A percentile compares a stretch with the other conserved stretches of the same genome.
phyloP scores from a whole-genome alignment of 2,888 invertebrate genomes.

The Lasioglossum villosulum region DNA sequence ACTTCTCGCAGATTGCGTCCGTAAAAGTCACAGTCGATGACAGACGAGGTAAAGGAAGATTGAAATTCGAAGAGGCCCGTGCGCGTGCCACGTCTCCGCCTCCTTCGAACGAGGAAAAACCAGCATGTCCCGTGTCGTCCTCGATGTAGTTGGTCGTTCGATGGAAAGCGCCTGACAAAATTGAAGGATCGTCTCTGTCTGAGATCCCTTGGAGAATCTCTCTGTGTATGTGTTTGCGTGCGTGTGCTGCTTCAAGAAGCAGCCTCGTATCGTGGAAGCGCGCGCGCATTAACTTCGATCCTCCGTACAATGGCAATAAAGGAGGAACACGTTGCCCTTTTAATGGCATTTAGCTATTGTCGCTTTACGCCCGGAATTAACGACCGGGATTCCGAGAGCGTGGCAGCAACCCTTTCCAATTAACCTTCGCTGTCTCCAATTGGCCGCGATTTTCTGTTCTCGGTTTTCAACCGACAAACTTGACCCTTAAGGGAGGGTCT shows the following conservation, averaged over 20 bases:
- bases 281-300: constrained; percentile 1
- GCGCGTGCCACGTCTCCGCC: not conserved
- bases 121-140: not conserved
- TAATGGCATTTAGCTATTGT: constrained; percentile 30
- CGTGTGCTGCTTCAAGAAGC: not conserved
- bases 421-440: not conserved
- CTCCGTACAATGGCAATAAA: constrained; percentile 13
- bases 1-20: not conserved
- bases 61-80: not conserved
- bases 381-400: constrained; percentile 22
- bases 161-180: constrained; percentile 9
- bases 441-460: not conserved
- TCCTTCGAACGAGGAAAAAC: not conserved
- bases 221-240: not conserved
- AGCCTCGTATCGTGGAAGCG: not conserved
- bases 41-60: not conserved
- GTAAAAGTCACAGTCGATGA: not conserved
- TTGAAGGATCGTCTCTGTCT: constrained; percentile 5
- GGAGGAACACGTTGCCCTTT: constrained; percentile 37
- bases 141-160: constrained; percentile 1
- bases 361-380: constrained; percentile 24
- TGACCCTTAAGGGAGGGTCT: no score
- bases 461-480: not conserved
- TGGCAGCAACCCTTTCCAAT: not conserved
- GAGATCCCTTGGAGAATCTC: not conserved